Conservation (phyloP, 2,113 vertebrate genomes). For the Alethe diademata region DNA sequence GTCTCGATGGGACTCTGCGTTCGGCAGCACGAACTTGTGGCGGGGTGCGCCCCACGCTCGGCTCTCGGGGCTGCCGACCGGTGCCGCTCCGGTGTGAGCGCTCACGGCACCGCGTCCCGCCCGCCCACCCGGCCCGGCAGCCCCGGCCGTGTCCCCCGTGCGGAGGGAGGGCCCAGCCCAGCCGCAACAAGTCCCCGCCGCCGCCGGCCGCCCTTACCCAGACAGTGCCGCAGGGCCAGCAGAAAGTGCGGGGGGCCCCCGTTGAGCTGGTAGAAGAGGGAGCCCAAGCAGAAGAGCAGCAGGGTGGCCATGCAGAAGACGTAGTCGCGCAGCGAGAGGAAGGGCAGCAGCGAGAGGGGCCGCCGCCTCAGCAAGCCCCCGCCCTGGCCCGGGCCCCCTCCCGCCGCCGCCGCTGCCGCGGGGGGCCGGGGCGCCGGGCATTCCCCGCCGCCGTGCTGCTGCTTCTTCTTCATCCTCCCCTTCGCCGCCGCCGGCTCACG, state of each 20-base stretch:
- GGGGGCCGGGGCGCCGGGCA: constrained; percentile 66
- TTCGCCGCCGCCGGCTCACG: constrained; percentile 79
- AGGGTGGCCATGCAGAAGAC: constrained; percentile 91
- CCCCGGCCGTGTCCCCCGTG: neutral
- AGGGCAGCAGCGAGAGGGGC: constrained; percentile 70
- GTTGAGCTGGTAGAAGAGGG: constrained; percentile 91
- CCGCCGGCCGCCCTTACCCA: constrained; percentile 83
- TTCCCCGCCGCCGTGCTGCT: constrained; percentile 75
- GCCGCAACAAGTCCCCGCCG: constrained; percentile 3
- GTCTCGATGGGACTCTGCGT: neutral
- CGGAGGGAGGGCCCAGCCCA: neutral
- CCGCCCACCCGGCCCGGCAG: neutral
- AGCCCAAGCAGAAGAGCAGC: constrained; percentile 90
- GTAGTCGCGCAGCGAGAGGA: constrained; percentile 88
- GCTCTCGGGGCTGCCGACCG: neutral
- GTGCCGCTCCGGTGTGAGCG: neutral
- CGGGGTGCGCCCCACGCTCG: neutral
- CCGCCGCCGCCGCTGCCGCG: constrained; percentile 69
- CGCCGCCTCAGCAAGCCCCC: constrained; percentile 56
- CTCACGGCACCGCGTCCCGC: neutral
- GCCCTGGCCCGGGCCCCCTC: constrained; percentile 68
- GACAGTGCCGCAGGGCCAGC: constrained; percentile 89
- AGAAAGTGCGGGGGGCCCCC: constrained; percentile 91
- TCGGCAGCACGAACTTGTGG: neutral
- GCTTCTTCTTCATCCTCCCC: constrained; percentile 88